Conservation (phyloP, 1,140 invertebrate genomes). For the Aricia agestis region DNA sequence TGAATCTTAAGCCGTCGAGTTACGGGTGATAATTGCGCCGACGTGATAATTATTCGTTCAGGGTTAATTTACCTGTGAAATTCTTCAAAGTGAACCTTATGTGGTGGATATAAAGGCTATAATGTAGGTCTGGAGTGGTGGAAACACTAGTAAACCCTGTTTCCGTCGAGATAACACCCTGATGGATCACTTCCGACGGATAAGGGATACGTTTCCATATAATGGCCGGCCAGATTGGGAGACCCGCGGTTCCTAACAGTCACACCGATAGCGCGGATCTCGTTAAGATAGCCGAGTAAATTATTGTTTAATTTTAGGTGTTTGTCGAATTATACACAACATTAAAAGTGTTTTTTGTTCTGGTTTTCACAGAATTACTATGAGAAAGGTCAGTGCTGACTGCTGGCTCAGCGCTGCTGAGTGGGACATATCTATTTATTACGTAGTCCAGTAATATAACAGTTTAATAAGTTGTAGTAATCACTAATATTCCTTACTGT, state of each 20-base stretch:
- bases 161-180: conserved; percentile 42
- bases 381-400: too few species aligned
- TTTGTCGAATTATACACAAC: background rate
- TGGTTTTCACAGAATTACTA: background rate
- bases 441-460: too few species aligned
- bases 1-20: background rate
- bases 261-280: background rate
- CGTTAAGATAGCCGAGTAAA: background rate
- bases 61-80: too few species aligned
- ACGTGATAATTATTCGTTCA: background rate
- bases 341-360: background rate
- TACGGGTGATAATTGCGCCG: background rate
- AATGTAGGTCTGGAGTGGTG: conserved; percentile 4
- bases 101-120: too few species aligned
- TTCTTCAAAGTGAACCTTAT: too few species aligned
- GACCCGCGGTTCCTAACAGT: conserved; percentile 1
- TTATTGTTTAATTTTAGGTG: background rate
- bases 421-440: too few species aligned
- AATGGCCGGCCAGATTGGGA: conserved; percentile 27
- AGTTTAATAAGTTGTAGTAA: too few species aligned
- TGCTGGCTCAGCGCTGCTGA: too few species aligned
- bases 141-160: conserved; percentile 37
- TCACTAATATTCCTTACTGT: too few species aligned
- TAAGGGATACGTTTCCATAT: conserved; percentile 38
- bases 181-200: conserved; percentile 45